These are phyloP conservation scores for Muscicapa striata DNA, from an alignment of 2,797 vertebrate species.

Conservation along the genomic window DNA sequence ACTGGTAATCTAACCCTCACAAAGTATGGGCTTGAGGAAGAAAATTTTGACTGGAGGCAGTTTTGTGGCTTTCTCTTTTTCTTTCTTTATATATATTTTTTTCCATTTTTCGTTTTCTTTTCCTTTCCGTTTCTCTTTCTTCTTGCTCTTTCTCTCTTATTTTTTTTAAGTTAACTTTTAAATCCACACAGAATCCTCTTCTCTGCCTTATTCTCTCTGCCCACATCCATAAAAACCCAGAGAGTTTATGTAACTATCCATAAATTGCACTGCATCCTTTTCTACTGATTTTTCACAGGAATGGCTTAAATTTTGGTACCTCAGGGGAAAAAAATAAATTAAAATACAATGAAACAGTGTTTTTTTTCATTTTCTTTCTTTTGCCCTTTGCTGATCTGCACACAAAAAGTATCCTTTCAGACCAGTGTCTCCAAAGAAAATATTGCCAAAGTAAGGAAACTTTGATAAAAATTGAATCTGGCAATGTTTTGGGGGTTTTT, in stretches of 20 bases:
- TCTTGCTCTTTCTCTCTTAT: background rate
- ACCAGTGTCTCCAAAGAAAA: background rate
- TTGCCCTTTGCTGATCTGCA: background rate
- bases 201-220: background rate
- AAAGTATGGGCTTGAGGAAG: background rate
- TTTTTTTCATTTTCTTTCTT: background rate
- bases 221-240: background rate
- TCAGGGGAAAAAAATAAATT: background rate
- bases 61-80: background rate
- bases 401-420: background rate
- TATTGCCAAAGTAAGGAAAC: background rate
- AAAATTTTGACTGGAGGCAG: background rate
- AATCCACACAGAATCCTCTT: background rate
- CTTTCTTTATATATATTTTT: background rate
- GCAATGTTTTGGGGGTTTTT: background rate
- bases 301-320: background rate
- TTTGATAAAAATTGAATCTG: background rate
- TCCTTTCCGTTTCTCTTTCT: background rate
- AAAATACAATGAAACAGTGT: background rate
- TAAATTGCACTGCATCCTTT: background rate
- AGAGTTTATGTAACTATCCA: accelerated
- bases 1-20: background rate
- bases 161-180: background rate
- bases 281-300: background rate
- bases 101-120: background rate